Conservation (phyloP, 35 echinoderm and acorn worm species). For the Anneissia japonica region DNA sequence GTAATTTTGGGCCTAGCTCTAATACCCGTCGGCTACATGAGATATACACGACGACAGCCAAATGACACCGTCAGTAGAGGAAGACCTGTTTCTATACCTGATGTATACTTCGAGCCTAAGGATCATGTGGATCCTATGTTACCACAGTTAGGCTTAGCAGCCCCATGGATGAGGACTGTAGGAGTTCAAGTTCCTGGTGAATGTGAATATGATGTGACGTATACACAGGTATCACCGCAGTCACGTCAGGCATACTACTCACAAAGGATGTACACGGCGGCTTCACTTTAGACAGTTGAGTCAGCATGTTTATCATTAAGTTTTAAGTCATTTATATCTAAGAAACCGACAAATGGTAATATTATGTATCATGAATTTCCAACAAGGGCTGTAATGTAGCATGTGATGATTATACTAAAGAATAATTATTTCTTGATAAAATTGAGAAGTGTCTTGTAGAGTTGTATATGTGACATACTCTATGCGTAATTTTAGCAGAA, state of each 20-base stretch:
- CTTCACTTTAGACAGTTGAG: background rate
- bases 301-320: too few relatives aligned
- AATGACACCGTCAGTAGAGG: background rate
- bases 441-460: too few relatives aligned
- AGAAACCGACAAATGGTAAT: too few relatives aligned
- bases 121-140: too few relatives aligned
- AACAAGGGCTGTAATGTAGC: too few relatives aligned
- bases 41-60: background rate
- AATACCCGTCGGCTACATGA: background rate
- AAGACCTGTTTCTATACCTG: background rate
- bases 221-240: background rate
- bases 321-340: too few relatives aligned
- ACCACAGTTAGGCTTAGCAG: background rate
- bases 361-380: too few relatives aligned
- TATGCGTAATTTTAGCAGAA: too few relatives aligned
- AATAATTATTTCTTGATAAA: too few relatives aligned
- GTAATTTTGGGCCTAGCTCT: background rate
- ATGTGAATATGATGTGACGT: background rate
- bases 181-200: conserved; percentile 1
- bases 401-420: too few relatives aligned
- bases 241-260: background rate
- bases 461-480: too few relatives aligned
- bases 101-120: background rate
- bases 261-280: background rate
- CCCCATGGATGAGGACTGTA: background rate